These are phyloP conservation scores for Apteryx mantelli DNA, from an alignment of 2,113 vertebrate genomes.

Conservation along the genomic window DNA sequence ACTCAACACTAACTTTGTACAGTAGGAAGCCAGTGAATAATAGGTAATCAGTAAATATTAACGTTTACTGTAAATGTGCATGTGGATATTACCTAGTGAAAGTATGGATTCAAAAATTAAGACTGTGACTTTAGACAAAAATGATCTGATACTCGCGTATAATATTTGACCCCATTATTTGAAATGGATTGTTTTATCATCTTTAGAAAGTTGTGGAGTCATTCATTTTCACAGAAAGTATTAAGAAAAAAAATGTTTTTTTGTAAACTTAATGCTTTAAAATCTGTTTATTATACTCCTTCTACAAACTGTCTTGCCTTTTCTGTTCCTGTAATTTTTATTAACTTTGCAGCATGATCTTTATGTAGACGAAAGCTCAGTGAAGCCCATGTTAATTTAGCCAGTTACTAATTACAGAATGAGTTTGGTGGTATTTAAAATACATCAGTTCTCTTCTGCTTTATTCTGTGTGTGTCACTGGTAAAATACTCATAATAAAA, in stretches of 20 bases:
- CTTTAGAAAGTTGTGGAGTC: neutral
- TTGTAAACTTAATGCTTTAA: neutral
- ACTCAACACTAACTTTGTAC: neutral
- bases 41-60: neutral
- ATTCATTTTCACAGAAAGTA: neutral
- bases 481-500: neutral
- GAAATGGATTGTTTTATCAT: neutral
- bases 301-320: neutral
- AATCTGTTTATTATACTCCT: neutral
- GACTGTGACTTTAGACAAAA: neutral
- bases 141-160: neutral
- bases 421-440: neutral
- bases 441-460: neutral
- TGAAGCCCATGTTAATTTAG: neutral
- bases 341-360: neutral
- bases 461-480: neutral
- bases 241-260: neutral
- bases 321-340: neutral
- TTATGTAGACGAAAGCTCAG: neutral
- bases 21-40: neutral
- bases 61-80: neutral
- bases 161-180: neutral
- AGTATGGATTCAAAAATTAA: neutral
- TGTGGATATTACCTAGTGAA: neutral
- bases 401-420: neutral